Conservation (phyloP, 2,888 invertebrate species). For the Himalopsyche japonica region DNA sequence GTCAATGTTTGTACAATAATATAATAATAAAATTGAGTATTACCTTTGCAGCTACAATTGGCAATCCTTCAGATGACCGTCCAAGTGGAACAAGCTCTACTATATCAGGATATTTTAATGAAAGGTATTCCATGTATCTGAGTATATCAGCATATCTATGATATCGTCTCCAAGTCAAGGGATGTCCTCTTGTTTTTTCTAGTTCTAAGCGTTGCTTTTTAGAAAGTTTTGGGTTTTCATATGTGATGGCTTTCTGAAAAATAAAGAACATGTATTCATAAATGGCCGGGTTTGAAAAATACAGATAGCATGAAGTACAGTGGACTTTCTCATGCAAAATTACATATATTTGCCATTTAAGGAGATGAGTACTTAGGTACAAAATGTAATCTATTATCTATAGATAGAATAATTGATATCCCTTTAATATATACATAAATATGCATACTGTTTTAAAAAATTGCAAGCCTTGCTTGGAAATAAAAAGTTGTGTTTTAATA, state of each 20-base stretch:
- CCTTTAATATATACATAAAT: too few relatives aligned
- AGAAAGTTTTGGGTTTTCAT: constrained; percentile 68
- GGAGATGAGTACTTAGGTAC: too few relatives aligned
- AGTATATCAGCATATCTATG: constrained; percentile 72
- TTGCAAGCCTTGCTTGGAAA: too few relatives aligned
- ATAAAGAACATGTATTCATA: neutral
- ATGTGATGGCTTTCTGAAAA: constrained; percentile 65
- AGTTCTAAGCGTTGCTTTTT: constrained; percentile 64
- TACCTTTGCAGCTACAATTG: constrained; percentile 72
- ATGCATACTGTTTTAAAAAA: too few relatives aligned
- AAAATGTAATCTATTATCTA: too few relatives aligned
- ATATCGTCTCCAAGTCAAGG: constrained; percentile 73
- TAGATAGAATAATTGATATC: too few relatives aligned
- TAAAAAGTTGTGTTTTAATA: too few relatives aligned
- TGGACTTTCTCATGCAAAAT: too few relatives aligned
- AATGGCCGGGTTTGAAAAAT: neutral
- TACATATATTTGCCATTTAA: too few relatives aligned
- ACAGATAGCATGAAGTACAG: neutral
- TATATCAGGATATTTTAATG: constrained; percentile 65
- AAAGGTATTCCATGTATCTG: constrained; percentile 69
- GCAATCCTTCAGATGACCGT: constrained; percentile 71
- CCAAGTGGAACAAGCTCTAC: constrained; percentile 73
- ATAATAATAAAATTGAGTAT: constrained; percentile 45
- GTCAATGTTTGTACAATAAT: too few relatives aligned
- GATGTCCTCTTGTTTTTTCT: constrained; percentile 62